Conservation (phyloP, 1,140 invertebrate species). For the Procambarus virginalis region DNA sequence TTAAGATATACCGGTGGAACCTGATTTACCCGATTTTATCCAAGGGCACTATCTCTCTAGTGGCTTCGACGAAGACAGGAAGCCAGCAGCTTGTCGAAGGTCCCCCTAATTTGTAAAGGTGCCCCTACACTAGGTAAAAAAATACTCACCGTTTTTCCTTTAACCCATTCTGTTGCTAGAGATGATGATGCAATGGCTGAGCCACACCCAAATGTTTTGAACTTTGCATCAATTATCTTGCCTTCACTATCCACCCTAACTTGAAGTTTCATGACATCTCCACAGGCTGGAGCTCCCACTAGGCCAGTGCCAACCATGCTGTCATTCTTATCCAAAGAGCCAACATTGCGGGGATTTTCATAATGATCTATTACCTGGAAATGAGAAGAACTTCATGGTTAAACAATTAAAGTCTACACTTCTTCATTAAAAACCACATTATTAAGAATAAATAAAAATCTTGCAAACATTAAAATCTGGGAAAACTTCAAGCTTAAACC, state of each 20-base stretch:
- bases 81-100: too few relatives aligned
- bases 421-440: too few relatives aligned
- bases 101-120: too few relatives aligned
- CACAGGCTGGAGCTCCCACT: conserved; percentile 98
- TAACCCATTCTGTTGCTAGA: conserved; percentile 99
- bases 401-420: too few relatives aligned
- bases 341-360: conserved; percentile 99
- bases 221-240: conserved; percentile 99
- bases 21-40: too few relatives aligned
- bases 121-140: neutral
- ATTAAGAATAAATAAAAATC: too few relatives aligned
- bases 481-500: too few relatives aligned
- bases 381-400: neutral
- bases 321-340: conserved; percentile 97
- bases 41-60: too few relatives aligned
- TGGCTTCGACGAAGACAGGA: too few relatives aligned
- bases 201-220: conserved; percentile 99
- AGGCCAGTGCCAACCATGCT: conserved; percentile 96
- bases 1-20: too few relatives aligned
- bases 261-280: conserved; percentile 99
- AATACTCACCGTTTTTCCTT: conserved; percentile 91
- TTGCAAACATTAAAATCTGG: too few relatives aligned
- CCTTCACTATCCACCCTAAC: conserved; percentile 96
- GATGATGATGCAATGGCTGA: conserved; percentile 99
- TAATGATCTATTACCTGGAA: conserved; percentile 97